phyloP scores from a whole-genome alignment of 2,888 invertebrate genomes.

The Anthophora plumipes region DNA sequence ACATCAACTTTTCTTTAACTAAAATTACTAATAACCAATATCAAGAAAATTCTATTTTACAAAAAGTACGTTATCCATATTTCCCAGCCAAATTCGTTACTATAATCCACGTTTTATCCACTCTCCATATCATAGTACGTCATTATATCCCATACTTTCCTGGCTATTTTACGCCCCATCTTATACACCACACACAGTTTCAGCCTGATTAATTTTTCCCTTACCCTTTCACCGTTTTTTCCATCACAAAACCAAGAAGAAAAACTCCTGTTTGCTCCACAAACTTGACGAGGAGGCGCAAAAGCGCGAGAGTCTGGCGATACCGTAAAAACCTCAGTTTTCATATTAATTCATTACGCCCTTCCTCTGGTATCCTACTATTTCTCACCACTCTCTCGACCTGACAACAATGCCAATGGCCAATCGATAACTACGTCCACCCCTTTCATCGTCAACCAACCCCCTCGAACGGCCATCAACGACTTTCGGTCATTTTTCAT shows the following conservation, averaged over 20 bases:
- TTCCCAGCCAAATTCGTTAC: too few relatives aligned
- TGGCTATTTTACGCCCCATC: not conserved
- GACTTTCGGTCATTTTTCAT: constrained; percentile 77
- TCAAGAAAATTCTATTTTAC: too few relatives aligned
- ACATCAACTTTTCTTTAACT: too few relatives aligned
- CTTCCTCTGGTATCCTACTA: constrained; percentile 74
- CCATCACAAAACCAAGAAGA: not conserved
- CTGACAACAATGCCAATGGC: constrained; percentile 76
- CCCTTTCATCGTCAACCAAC: constrained; percentile 44
- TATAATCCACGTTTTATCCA: not conserved
- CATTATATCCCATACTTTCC: too few relatives aligned
- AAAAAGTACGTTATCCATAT: too few relatives aligned
- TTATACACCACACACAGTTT: not conserved
- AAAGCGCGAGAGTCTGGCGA: not conserved
- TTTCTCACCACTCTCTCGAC: constrained; percentile 65
- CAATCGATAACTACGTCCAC: constrained; percentile 72
- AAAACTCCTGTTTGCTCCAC: not conserved
- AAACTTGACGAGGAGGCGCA: not conserved
- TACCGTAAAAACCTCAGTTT: constrained; percentile 61
- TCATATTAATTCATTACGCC: constrained; percentile 78
- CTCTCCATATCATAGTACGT: not conserved
- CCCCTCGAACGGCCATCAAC: constrained; percentile 58
- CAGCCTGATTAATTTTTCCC: not conserved
- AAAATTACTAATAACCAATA: too few relatives aligned
- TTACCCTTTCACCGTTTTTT: not conserved